Evolutionary conservation across 2,113 vertebrate species (phyloP).

Genomic region (Equus quagga): DNA sequence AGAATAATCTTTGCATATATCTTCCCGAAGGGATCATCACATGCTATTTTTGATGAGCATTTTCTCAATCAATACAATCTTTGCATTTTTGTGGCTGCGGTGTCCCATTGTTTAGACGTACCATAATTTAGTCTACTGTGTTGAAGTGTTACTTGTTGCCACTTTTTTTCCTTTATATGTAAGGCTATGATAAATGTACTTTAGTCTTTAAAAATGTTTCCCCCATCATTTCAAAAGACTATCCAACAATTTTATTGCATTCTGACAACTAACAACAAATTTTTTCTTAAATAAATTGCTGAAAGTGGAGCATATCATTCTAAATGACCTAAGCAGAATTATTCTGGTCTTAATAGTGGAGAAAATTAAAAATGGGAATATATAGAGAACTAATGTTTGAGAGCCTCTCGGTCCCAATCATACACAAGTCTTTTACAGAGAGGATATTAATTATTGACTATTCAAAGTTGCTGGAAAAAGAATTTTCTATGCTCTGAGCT

Average conservation of each 20-base stretch:
- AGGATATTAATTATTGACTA: background rate
- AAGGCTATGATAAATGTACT: background rate
- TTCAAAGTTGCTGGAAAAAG: background rate
- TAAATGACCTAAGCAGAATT: background rate
- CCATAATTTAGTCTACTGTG: background rate
- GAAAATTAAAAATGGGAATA: background rate
- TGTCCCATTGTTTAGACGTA: background rate
- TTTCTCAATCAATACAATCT: background rate
- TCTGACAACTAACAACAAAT: background rate
- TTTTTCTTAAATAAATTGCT: background rate
- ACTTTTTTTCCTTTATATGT: background rate
- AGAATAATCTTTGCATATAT: background rate
- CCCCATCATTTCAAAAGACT: background rate
- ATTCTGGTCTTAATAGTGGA: background rate
- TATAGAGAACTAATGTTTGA: background rate
- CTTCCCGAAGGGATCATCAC: background rate
- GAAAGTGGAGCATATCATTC: background rate
- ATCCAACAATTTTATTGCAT: background rate
- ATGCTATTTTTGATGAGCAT: background rate
- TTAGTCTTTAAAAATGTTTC: conserved; percentile 20
- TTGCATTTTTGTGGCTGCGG: background rate
- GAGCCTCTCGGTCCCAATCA: background rate
- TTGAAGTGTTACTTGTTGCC: background rate
- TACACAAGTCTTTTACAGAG: background rate
- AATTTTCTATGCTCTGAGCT: background rate